These are phyloP conservation scores for Caenorhabditis plicata DNA, from an alignment of 2,888 invertebrate genomes.

Conservation along the genomic window DNA sequence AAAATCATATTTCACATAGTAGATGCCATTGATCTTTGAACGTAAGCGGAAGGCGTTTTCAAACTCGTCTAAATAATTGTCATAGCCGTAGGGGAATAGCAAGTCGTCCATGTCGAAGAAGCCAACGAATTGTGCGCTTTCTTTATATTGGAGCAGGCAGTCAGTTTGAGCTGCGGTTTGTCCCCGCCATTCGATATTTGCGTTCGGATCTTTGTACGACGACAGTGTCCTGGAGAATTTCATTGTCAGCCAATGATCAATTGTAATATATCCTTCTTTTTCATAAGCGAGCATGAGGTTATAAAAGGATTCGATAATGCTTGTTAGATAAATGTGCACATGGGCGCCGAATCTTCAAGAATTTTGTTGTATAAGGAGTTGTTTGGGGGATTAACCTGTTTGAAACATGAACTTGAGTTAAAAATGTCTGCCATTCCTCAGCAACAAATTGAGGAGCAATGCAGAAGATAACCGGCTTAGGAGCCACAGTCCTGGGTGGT, in stretches of 20 bases:
- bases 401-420: neutral
- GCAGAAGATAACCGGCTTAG: slow-evolving; percentile 5
- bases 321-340: slow-evolving; percentile 8
- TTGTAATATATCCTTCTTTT: slow-evolving; percentile 14
- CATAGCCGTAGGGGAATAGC: slow-evolving; percentile 29
- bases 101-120: slow-evolving; percentile 45
- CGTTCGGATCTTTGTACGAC: slow-evolving; percentile 37
- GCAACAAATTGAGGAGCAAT: slow-evolving; percentile 11
- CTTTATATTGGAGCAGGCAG: slow-evolving; percentile 40
- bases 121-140: slow-evolving; percentile 30
- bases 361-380: too few relatives aligned
- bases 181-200: slow-evolving; percentile 36
- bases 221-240: slow-evolving; percentile 18
- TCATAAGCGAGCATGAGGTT: slow-evolving; percentile 8
- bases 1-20: neutral
- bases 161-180: slow-evolving; percentile 43
- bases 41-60: slow-evolving; percentile 1
- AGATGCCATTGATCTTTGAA: neutral
- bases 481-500: neutral
- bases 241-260: slow-evolving; percentile 38
- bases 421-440: slow-evolving; percentile 7
- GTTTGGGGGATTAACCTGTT: too few relatives aligned
- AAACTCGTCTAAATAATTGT: slow-evolving; percentile 38
- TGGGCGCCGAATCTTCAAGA: slow-evolving; percentile 19
- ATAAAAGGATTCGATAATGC: slow-evolving; percentile 4